Evolutionary conservation across 2,888 invertebrate genomes (phyloP).

Genomic region (Brachycybe producta): DNA sequence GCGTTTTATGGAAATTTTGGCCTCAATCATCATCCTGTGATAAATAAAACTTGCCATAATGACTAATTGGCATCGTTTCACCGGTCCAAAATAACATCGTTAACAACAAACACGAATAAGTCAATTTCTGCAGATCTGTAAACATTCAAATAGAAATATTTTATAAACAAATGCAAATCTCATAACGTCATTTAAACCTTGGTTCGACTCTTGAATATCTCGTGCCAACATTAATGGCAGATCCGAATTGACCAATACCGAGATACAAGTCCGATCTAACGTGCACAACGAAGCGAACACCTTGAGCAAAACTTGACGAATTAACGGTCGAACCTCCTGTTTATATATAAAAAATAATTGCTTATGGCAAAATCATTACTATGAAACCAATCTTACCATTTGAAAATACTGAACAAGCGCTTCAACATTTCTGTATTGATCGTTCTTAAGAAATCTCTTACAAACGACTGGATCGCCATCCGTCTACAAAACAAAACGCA

Average conservation of each 20-base stretch:
- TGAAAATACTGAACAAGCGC: conserved; percentile 86
- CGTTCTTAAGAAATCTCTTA: conserved; percentile 65
- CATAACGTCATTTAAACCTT: conserved; percentile 27
- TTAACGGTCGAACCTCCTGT: conserved; percentile 26
- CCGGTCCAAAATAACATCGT: conserved; percentile 20
- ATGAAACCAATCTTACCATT: conserved; percentile 56
- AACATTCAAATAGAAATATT: conserved; percentile 12
- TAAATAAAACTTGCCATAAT: conserved; percentile 46
- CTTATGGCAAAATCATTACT: background rate
- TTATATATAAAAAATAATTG: background rate
- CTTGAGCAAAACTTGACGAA: conserved; percentile 65
- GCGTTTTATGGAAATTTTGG: too few species aligned
- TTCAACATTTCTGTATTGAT: conserved; percentile 69
- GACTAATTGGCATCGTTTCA: conserved; percentile 65
- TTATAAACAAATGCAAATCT: conserved; percentile 6
- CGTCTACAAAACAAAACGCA: conserved; percentile 45
- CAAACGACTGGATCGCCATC: conserved; percentile 84
- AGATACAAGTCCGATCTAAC: conserved; percentile 64
- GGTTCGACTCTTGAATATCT: conserved; percentile 33
- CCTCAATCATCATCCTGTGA: too few species aligned
- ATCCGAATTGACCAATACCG: conserved; percentile 71
- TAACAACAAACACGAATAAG: conserved; percentile 9
- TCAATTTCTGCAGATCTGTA: conserved; percentile 16
- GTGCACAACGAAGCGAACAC: conserved; percentile 80
- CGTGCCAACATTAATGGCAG: conserved; percentile 81